Percentiles rank a stretch among this genome's conserved stretches.
Conservation (phyloP, 92 coral and sea anemone species). For the Siderastrea radians region DNA sequence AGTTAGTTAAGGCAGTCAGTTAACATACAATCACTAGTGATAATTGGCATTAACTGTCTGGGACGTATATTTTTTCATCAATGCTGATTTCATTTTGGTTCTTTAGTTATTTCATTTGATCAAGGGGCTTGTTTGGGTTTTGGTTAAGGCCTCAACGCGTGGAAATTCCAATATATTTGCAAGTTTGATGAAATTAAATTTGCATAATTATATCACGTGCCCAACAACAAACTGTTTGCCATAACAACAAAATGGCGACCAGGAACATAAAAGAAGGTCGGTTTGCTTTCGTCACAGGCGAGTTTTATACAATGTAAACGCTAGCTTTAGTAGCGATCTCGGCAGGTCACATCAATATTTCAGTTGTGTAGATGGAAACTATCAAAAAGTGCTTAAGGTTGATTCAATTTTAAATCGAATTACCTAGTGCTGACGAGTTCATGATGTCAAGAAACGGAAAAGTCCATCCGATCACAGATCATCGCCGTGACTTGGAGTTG, state of each 20-base stretch:
- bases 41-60: too few relatives aligned
- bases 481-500: constrained; percentile 52
- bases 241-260: constrained; percentile 59
- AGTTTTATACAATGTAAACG: not conserved
- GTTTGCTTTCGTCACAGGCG: constrained; percentile 5
- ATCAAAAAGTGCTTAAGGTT: not conserved
- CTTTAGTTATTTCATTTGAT: not conserved
- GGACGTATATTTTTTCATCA: not conserved
- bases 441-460: constrained; percentile 79
- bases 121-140: not conserved
- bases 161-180: not conserved
- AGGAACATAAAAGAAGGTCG: not conserved
- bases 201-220: constrained; percentile 19
- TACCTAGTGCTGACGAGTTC: constrained; percentile 5
- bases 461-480: constrained; percentile 75
- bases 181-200: not conserved
- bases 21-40: too few relatives aligned
- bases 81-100: not conserved
- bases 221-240: constrained; percentile 54
- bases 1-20: too few relatives aligned
- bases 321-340: not conserved
- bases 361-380: not conserved
- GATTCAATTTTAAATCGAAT: not conserved
- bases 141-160: not conserved
- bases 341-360: not conserved